A percentile compares a stretch with the other conserved stretches of the same genome.
phyloP scores from a whole-genome alignment of 2,797 vertebrate species.

The Benthosema pterotum region DNA sequence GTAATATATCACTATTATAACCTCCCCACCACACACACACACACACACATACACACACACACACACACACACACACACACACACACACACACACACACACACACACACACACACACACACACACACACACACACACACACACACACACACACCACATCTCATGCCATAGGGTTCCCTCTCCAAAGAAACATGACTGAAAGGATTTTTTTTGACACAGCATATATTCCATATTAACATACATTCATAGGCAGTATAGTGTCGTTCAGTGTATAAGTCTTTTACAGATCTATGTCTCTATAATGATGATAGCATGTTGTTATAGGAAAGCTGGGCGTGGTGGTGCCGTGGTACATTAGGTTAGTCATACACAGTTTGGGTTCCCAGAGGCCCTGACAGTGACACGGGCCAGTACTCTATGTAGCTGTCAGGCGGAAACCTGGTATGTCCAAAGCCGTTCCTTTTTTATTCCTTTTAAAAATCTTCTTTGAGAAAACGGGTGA shows the following conservation, averaged over 20 bases:
- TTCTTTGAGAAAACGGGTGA: too few species aligned
- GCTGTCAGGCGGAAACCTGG: too few species aligned
- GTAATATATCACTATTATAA: too few species aligned
- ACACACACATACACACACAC: neutral
- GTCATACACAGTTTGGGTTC: slow-evolving; percentile 68
- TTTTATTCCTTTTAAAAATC: too few species aligned
- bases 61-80: neutral
- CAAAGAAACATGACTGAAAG: slow-evolving; percentile 56
- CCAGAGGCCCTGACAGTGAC: slow-evolving; percentile 64
- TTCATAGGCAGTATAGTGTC: slow-evolving; percentile 85
- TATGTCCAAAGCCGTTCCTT: too few species aligned
- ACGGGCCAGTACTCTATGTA: slow-evolving; percentile 44
- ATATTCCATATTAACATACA: slow-evolving; percentile 84
- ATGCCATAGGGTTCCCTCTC: neutral
- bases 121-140: neutral
- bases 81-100: slow-evolving; percentile 11
- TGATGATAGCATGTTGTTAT: slow-evolving; percentile 73
- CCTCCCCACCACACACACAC: slow-evolving; percentile 19
- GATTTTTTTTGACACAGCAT: slow-evolving; percentile 76
- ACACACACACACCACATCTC: neutral
- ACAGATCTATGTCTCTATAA: slow-evolving; percentile 82
- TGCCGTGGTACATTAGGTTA: slow-evolving; percentile 65
- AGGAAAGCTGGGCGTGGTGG: slow-evolving; percentile 72
- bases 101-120: neutral
- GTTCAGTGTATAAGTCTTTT: slow-evolving; percentile 85